Evolutionary conservation across 2,113 vertebrate genomes (phyloP).

Genomic region (Pseudopipra pipra): DNA sequence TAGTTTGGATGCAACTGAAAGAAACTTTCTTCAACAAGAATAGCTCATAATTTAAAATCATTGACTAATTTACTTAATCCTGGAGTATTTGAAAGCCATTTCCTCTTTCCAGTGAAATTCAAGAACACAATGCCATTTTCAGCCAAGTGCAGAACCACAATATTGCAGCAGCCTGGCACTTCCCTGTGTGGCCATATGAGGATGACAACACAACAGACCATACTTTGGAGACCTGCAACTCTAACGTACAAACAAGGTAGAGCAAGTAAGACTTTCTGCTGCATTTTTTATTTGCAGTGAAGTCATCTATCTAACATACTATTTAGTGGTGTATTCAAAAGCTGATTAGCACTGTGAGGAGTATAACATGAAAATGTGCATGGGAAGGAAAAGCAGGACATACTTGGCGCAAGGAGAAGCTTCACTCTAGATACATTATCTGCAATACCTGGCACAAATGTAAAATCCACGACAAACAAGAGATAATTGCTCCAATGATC

Average conservation of each 20-base stretch:
- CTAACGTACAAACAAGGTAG: not conserved
- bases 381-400: not conserved
- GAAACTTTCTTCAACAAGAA: not conserved
- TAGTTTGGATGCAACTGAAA: not conserved
- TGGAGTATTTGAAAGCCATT: not conserved
- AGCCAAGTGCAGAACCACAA: not conserved
- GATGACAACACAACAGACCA: not conserved
- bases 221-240: not conserved
- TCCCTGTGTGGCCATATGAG: not conserved
- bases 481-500: conserved; percentile 92
- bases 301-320: not conserved
- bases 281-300: not conserved
- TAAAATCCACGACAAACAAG: conserved; percentile 97
- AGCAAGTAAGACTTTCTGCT: not conserved
- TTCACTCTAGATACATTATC: not conserved
- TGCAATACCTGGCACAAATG: conserved; percentile 92
- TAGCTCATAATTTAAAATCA: not conserved
- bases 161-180: not conserved
- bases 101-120: not conserved
- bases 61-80: not conserved
- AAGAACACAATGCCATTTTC: not conserved
- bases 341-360: not conserved
- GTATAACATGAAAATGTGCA: not conserved
- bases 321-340: not conserved
- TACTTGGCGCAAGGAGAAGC: not conserved